phyloP scores from a whole-genome alignment of 1,140 invertebrate species.

The Ceratosolen solmsi region DNA sequence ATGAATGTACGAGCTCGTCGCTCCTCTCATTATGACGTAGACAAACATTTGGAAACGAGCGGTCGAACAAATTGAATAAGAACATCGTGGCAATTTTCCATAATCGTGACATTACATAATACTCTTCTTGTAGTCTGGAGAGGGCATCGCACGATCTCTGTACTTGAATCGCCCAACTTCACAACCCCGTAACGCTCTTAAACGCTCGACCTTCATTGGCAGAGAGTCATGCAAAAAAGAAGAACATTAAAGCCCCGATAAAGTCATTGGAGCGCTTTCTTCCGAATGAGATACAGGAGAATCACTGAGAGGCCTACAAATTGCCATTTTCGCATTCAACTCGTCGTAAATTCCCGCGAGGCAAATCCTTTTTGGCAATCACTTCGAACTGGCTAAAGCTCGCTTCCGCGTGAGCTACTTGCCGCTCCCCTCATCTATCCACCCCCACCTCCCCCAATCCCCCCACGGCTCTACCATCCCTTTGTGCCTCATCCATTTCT shows the following conservation, averaged over 20 bases:
- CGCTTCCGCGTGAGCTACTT: conserved; percentile 26
- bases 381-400: conserved; percentile 30
- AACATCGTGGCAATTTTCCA: no score
- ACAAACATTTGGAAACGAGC: no score
- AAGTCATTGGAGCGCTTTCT: conserved; percentile 18
- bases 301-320: conserved; percentile 33
- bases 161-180: neutral
- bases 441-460: no score
- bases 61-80: no score
- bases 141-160: no score
- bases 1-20: no score
- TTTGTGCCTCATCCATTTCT: neutral
- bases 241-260: neutral
- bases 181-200: neutral
- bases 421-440: neutral
- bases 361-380: conserved; percentile 47
- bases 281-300: neutral
- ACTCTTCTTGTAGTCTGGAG: no score
- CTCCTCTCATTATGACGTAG: no score
- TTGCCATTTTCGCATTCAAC: conserved; percentile 32
- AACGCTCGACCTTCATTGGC: conserved; percentile 9
- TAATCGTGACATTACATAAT: no score
- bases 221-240: neutral
- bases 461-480: neutral
- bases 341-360: conserved; percentile 33